Conservation (phyloP, 2,797 vertebrate genomes). For the Sphaeramia orbicularis region DNA sequence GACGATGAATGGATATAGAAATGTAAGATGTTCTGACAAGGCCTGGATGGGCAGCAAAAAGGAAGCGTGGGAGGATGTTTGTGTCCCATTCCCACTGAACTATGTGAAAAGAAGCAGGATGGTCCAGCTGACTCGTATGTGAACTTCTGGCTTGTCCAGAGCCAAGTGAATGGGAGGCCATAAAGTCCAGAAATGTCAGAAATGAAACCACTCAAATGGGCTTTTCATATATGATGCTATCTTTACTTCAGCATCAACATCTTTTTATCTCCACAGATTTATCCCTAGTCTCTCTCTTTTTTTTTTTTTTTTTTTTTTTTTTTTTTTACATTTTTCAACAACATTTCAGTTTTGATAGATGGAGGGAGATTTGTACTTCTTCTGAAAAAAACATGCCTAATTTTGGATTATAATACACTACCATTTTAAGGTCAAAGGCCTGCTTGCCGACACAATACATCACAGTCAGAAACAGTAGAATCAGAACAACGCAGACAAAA, state of each 20-base stretch:
- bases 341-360: slow-evolving; percentile 77
- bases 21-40: slow-evolving; percentile 31
- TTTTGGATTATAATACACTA: slow-evolving; percentile 72
- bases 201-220: slow-evolving; percentile 27
- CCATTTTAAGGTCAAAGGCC: slow-evolving; percentile 67
- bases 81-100: slow-evolving; percentile 11
- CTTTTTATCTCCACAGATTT: slow-evolving; percentile 54
- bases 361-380: slow-evolving; percentile 65
- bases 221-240: slow-evolving; percentile 55
- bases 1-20: slow-evolving; percentile 21
- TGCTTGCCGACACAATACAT: slow-evolving; percentile 46
- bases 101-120: slow-evolving; percentile 33
- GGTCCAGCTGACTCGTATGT: slow-evolving; percentile 32
- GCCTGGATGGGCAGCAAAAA: slow-evolving; percentile 10
- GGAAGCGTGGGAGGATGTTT: slow-evolving; percentile 7
- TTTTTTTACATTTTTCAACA: slow-evolving; percentile 69
- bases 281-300: slow-evolving; percentile 36
- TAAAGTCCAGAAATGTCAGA: slow-evolving; percentile 45
- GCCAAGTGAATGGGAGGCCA: slow-evolving; percentile 26
- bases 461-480: slow-evolving; percentile 47
- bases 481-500: slow-evolving; percentile 37
- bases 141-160: slow-evolving; percentile 36
- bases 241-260: slow-evolving; percentile 54
- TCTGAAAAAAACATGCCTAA: slow-evolving; percentile 70
- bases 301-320: too few relatives aligned